Base-by-base conservation (phyloP, 2,797 vertebrate species). In the Synanceia verrucosa region DNA sequence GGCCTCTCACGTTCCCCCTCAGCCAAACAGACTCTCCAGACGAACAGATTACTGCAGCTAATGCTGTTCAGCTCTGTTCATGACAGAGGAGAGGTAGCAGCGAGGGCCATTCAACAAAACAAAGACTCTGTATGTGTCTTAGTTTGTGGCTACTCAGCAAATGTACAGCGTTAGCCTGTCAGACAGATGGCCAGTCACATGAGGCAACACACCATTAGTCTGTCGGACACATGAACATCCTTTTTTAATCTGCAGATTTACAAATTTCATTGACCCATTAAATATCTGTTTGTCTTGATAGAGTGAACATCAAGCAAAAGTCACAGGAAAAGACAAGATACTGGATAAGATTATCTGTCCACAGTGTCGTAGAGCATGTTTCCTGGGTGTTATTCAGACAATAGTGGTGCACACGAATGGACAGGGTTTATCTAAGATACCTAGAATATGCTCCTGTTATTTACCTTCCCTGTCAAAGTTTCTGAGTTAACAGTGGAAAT, bases 11-110 rank as follows among this genome's bases (percentile, higher is more conserved):
- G 83, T 74, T 70, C 50, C 65, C 65, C 61, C 52, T 71, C 70
- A 77, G 84, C 64, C 73, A 65, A 79, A 87, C 79, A 82, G 24
- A 88, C 76, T 86, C 77, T 79, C 80, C 31, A 57, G 68, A 78
- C 72, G 60, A 86, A 74, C 52, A 76, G 77, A 84, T 86, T 68
- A 86, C 73, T 73, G 75, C 21, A 19, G 74, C 78, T 84, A 87
- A 89, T 70, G 73, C 74, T 62, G 71, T 89, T 80, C 73, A 55
- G 65, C 61, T 73, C 65, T 65, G 68, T 79, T 84, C 70, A 53
- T 18, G 70, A 73, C 55, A 51, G 34, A 59, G 28, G 53, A 63
- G 48, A 52, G 52, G 57, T 21, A 58, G 72, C 3, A 31, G 53
- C n/a, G 9, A 28, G 48, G 18, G 37, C 53, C 62, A 26, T 43